Evolutionary conservation across 2,797 vertebrate species (phyloP).

Genomic region (Enteromius viviparus): DNA sequence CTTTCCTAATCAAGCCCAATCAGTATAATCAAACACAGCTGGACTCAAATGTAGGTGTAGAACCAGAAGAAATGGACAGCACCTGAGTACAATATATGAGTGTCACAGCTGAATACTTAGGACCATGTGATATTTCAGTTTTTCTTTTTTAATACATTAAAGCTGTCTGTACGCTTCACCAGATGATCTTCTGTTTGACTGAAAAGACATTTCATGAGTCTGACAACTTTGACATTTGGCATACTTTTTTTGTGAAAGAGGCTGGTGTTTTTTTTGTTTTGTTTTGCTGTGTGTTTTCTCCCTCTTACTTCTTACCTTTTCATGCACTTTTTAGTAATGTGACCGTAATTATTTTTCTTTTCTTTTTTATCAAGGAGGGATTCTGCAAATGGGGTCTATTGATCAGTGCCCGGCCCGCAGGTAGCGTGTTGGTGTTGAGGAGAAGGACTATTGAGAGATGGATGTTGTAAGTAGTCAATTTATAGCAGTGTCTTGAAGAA

Average conservation of each 20-base stretch:
- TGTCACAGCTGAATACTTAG: too few relatives aligned
- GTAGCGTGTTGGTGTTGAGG: slow-evolving; percentile 11
- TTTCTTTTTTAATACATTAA: background rate
- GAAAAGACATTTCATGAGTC: slow-evolving; percentile 9
- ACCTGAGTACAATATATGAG: too few relatives aligned
- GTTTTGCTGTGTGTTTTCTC: too few relatives aligned
- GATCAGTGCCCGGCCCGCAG: background rate
- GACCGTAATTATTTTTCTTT: background rate
- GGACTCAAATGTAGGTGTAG: too few relatives aligned
- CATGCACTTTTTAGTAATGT: background rate
- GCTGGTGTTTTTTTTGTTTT: background rate
- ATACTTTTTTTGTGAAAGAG: background rate
- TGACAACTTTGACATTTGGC: slow-evolving; percentile 2
- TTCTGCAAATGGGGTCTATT: background rate
- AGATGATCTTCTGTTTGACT: background rate
- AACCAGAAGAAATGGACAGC: too few relatives aligned
- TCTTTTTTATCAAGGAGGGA: background rate
- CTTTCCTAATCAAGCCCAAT: too few relatives aligned
- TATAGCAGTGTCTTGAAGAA: slow-evolving; percentile 3
- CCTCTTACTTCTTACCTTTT: background rate
- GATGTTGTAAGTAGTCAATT: slow-evolving; percentile 68
- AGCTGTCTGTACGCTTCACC: background rate
- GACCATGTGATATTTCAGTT: too few relatives aligned
- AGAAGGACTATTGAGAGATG: slow-evolving; percentile 45
- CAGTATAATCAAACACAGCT: too few relatives aligned